A percentile compares a stretch with the other conserved stretches of the same genome.
phyloP scores from a whole-genome alignment of 2,888 invertebrate species.

The Hecatera dysodea region DNA sequence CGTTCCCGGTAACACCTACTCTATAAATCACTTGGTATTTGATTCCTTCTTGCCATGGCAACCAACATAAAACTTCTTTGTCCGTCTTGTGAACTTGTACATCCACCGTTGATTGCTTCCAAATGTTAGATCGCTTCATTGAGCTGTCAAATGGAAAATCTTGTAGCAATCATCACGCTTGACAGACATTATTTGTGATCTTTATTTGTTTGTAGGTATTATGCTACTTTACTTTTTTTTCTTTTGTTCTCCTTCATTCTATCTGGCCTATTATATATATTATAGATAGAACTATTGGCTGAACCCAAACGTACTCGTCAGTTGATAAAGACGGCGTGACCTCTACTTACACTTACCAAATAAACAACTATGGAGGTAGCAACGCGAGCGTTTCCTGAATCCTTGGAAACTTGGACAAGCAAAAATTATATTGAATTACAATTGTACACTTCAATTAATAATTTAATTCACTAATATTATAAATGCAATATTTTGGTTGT shows the following conservation, averaged over 20 bases:
- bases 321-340: not conserved
- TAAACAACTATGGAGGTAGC: no score
- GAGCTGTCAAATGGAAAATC: constrained; percentile 34
- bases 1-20: not conserved
- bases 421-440: no score
- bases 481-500: no score
- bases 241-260: not conserved
- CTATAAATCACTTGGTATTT: not conserved
- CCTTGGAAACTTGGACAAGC: no score
- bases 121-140: constrained; percentile 24
- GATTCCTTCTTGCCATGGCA: constrained; percentile 6
- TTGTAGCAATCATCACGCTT: constrained; percentile 34
- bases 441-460: no score
- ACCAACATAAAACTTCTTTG: not conserved
- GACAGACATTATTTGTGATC: constrained; percentile 10
- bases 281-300: no score
- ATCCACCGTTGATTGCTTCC: constrained; percentile 5
- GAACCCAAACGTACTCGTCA: not conserved
- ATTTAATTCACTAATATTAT: no score
- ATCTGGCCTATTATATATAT: no score
- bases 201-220: constrained; percentile 30
- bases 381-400: no score
- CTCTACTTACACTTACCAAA: no score
- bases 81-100: not conserved
- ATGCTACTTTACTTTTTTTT: not conserved